Evolutionary conservation across 2,113 vertebrate genomes (phyloP).

Genomic region (Corythornis madagascariensis): DNA sequence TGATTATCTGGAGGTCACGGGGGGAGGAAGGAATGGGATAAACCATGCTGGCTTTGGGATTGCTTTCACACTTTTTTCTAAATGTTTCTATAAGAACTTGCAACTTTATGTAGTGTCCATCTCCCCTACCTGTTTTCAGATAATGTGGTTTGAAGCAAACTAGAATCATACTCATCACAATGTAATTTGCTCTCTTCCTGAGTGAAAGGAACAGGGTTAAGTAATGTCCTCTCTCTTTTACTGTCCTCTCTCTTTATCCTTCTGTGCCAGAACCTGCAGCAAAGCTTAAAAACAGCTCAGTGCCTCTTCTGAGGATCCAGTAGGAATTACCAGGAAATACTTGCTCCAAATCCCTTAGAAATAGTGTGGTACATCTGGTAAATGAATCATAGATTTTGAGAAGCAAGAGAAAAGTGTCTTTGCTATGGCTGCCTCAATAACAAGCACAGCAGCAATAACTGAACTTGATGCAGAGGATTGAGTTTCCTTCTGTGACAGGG

Average conservation of each 20-base stretch:
- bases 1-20: background rate
- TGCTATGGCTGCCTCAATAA: background rate
- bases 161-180: background rate
- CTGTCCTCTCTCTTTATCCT: background rate
- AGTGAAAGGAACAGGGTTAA: background rate
- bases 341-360: background rate
- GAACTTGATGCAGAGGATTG: background rate
- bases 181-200: background rate
- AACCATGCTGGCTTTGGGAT: background rate
- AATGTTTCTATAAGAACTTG: background rate
- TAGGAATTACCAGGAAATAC: background rate
- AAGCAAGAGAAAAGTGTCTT: background rate
- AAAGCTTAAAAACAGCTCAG: background rate
- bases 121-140: background rate
- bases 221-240: background rate
- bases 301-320: background rate
- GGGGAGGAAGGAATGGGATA: background rate
- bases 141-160: background rate
- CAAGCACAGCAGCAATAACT: background rate
- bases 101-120: background rate
- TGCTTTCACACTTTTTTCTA: background rate
- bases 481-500: background rate
- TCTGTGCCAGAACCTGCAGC: background rate
- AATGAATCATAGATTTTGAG: background rate
- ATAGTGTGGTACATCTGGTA: background rate